Conservation (phyloP, 2,113 vertebrate genomes). For the Strigops habroptila region DNA sequence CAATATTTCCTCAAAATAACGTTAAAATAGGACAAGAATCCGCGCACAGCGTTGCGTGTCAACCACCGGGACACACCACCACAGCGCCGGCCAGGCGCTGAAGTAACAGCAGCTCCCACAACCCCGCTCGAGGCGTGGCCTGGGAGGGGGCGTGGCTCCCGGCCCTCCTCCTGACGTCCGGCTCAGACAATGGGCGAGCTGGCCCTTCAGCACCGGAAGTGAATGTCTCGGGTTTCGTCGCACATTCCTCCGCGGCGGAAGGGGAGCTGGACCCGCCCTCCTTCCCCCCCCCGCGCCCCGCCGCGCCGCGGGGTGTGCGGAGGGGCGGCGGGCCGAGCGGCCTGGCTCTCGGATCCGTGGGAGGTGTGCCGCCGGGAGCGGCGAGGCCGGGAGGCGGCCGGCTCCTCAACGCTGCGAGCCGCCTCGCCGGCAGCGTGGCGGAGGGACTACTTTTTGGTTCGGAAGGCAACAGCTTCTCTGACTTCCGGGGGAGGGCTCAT, state of each 20-base stretch:
- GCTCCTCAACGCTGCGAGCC: accelerated
- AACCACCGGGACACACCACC: accelerated
- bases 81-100: accelerated
- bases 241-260: conserved; percentile 55
- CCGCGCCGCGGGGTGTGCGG: accelerated
- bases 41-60: too few relatives aligned
- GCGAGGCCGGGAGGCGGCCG: background rate
- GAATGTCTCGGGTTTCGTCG: background rate
- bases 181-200: conserved; percentile 26
- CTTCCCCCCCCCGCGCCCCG: accelerated
- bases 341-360: accelerated
- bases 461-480: accelerated
- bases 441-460: background rate
- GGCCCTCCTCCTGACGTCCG: background rate
- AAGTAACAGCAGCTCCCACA: too few relatives aligned
- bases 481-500: background rate
- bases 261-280: background rate
- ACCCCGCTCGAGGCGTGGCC: too few relatives aligned
- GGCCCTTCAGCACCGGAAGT: conserved; percentile 1
- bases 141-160: background rate
- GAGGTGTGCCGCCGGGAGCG: accelerated
- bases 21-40: background rate
- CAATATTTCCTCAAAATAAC: background rate
- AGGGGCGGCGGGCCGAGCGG: accelerated
- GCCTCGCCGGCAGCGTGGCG: accelerated